Evolutionary conservation across 2,113 vertebrate genomes (phyloP).

Genomic region (Mystacornis crossleyi): DNA sequence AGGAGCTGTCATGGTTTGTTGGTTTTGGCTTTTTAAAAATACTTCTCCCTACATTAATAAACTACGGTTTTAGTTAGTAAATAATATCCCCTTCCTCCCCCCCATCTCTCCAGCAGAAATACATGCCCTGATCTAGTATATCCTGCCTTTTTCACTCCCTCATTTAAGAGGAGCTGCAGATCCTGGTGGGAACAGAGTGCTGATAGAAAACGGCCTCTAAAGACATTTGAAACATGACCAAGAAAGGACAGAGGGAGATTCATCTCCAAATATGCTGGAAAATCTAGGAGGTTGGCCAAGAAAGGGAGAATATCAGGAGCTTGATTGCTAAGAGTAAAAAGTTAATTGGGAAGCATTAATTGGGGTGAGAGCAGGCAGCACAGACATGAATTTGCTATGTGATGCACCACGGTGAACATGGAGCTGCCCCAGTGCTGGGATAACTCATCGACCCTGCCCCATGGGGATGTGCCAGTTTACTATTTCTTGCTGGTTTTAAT

Average conservation of each 20-base stretch:
- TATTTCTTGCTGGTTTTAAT: background rate
- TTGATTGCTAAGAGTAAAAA: background rate
- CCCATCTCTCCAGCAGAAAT: background rate
- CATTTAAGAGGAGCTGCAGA: conserved; percentile 20
- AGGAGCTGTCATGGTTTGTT: background rate
- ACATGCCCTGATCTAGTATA: background rate
- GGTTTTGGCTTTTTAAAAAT: background rate
- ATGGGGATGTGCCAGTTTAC: rapidly evolving
- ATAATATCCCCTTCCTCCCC: background rate
- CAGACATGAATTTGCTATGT: background rate
- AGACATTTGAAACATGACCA: conserved; percentile 49
- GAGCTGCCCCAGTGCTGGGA: background rate
- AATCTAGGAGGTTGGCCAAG: conserved; percentile 40
- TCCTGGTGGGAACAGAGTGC: conserved; percentile 40
- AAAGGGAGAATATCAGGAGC: background rate
- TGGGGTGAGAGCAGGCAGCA: background rate
- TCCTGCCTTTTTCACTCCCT: conserved; percentile 38
- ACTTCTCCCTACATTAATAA: background rate
- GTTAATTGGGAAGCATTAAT: conserved; percentile 25
- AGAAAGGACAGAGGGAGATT: conserved; percentile 44
- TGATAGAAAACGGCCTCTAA: conserved; percentile 43
- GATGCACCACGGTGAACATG: rapidly evolving
- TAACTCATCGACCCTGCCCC: rapidly evolving
- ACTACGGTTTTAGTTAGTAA: background rate
- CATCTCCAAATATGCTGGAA: conserved; percentile 13